phyloP scores from a whole-genome alignment of 2,113 vertebrate genomes.

The Ophiodon elongatus region DNA sequence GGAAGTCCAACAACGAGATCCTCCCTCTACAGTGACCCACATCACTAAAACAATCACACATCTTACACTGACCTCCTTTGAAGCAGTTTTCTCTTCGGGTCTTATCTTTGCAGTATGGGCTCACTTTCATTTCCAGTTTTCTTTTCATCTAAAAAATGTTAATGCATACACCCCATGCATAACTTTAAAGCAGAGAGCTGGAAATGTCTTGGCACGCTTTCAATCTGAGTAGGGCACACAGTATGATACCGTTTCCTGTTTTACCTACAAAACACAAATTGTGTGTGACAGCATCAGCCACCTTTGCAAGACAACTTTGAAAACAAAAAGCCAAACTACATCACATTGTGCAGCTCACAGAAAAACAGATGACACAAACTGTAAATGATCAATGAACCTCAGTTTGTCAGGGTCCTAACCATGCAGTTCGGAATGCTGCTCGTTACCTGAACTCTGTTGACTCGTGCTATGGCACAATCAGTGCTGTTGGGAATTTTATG shows the following conservation, averaged over 20 bases:
- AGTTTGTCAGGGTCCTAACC: slow-evolving; percentile 19
- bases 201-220: neutral
- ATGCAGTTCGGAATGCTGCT: slow-evolving; percentile 18
- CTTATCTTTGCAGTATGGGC: slow-evolving; percentile 34
- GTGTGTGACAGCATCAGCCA: neutral
- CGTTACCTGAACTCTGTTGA: slow-evolving; percentile 42
- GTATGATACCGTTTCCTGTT: neutral
- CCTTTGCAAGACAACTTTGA: neutral
- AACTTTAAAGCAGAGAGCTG: neutral
- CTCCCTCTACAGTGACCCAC: slow-evolving; percentile 29
- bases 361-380: neutral
- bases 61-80: slow-evolving; percentile 29
- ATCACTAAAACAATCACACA: slow-evolving; percentile 36
- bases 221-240: neutral
- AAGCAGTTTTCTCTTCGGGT: slow-evolving; percentile 14
- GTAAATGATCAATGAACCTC: slow-evolving; percentile 20
- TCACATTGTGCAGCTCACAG: neutral
- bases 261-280: neutral
- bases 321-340: neutral
- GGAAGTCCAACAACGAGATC: slow-evolving; percentile 9
- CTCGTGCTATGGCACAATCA: slow-evolving; percentile 5
- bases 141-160: slow-evolving; percentile 32
- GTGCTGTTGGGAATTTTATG: slow-evolving; percentile 50
- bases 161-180: neutral
- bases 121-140: slow-evolving; percentile 33